A percentile compares a stretch with the other conserved stretches of the same genome.
Conservation (phyloP, 37 sponge, comb jelly and placozoan genomes). For the Bolinopsis microptera region DNA sequence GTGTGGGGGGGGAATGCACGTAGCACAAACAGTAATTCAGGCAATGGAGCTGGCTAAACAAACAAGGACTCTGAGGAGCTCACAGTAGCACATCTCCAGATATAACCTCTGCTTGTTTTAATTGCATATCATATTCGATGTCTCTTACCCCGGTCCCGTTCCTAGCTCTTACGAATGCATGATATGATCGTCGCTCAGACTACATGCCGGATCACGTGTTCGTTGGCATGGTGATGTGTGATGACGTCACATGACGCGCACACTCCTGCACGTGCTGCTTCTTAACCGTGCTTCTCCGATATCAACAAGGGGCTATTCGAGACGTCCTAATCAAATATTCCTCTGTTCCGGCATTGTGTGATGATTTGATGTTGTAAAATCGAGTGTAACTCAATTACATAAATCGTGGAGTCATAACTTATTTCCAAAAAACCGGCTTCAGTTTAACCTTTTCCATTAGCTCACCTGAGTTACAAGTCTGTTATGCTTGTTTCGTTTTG, state of each 20-base stretch:
- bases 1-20: neutral
- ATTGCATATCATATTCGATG: constrained; percentile 41
- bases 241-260: neutral
- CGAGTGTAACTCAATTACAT: neutral
- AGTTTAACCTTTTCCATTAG: neutral
- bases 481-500: neutral
- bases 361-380: neutral
- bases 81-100: neutral
- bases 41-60: neutral
- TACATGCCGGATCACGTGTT: constrained; percentile 13
- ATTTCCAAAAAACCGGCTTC: neutral
- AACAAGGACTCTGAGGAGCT: neutral
- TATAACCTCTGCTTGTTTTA: constrained; percentile 25
- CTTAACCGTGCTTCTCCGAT: neutral
- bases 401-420: neutral
- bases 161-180: neutral
- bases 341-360: neutral
- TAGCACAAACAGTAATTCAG: neutral
- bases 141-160: neutral
- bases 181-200: neutral
- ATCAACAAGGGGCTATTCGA: neutral
- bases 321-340: neutral
- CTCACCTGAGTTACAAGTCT: neutral
- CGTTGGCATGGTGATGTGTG: constrained; percentile 16
- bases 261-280: neutral